Conservation (phyloP, 1,140 invertebrate genomes). For the Aphidius gifuensis region DNA sequence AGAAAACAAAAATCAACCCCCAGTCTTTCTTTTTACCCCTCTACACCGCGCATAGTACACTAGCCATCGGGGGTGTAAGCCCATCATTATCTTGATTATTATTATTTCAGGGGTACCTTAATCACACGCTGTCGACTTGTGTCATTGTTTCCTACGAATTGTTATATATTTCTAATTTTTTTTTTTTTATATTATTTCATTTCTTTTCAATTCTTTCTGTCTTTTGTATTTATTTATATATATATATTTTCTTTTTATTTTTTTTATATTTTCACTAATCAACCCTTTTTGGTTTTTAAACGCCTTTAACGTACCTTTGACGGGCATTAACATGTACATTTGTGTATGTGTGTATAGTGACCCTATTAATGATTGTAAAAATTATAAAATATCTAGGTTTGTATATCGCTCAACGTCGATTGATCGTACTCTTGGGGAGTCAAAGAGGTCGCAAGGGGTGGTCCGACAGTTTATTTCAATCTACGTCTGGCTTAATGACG, state of each 20-base stretch:
- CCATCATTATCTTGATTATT: slow-evolving; percentile 51
- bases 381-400: too few species aligned
- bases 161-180: slow-evolving; percentile 34
- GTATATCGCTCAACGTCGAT: not conserved
- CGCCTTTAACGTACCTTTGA: too few species aligned
- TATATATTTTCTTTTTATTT: not conserved
- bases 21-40: slow-evolving; percentile 14
- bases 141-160: slow-evolving; percentile 43
- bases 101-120: slow-evolving; percentile 40
- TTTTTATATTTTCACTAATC: not conserved
- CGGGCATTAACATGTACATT: not conserved
- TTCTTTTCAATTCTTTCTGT: not conserved
- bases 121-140: slow-evolving; percentile 42
- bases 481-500: slow-evolving; percentile 10
- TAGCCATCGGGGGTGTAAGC: slow-evolving; percentile 41
- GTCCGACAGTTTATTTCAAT: slow-evolving; percentile 14
- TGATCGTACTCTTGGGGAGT: slow-evolving; percentile 4
- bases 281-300: not conserved
- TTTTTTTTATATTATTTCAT: slow-evolving; percentile 26
- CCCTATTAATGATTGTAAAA: not conserved
- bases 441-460: slow-evolving; percentile 2
- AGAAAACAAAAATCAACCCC: slow-evolving; percentile 6
- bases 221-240: not conserved
- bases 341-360: not conserved
- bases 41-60: slow-evolving; percentile 16